These are phyloP conservation scores for Loripinus fragilis DNA, from an alignment of 2,888 invertebrate species.

Conservation along the genomic window DNA sequence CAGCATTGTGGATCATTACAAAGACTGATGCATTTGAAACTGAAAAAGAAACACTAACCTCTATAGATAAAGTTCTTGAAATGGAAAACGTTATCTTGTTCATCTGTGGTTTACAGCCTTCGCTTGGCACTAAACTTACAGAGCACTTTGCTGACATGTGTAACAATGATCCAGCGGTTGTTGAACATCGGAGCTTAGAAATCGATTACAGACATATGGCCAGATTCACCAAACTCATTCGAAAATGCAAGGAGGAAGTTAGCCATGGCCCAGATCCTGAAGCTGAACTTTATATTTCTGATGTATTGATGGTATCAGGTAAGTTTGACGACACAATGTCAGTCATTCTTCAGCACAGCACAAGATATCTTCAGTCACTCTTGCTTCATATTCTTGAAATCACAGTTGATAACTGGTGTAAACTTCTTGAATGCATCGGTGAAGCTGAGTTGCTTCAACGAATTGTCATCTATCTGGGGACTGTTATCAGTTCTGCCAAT, in stretches of 20 bases:
- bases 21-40: neutral
- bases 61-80: neutral
- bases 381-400: neutral
- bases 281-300: neutral
- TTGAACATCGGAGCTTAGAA: neutral
- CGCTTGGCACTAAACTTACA: neutral
- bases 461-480: neutral
- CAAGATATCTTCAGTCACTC: neutral
- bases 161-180: neutral
- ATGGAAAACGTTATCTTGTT: neutral
- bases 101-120: neutral
- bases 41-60: neutral
- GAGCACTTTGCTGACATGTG: neutral
- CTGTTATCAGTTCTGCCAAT: neutral
- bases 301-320: neutral
- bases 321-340: neutral
- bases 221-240: neutral
- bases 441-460: neutral
- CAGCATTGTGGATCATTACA: slow-evolving; percentile 1
- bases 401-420: neutral
- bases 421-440: neutral
- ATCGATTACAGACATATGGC: neutral
- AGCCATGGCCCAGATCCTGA: neutral
- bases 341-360: neutral
- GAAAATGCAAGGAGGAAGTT: slow-evolving; percentile 2